Base-by-base conservation (phyloP, 2,797 vertebrate species). In the Sebastes alutus region DNA sequence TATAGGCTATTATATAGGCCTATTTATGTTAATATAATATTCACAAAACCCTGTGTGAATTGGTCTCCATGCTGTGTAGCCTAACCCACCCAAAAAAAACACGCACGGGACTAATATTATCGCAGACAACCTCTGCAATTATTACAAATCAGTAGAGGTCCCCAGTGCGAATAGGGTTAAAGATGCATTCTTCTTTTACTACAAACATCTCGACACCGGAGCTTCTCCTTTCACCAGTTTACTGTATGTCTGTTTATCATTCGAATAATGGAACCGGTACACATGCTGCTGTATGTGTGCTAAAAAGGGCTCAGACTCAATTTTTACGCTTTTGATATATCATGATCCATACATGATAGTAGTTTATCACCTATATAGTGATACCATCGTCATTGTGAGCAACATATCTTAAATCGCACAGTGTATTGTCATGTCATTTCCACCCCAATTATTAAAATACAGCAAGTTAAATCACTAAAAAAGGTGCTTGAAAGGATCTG, bases 111-210 rank as follows among this genome's bases (percentile, higher is more conserved):
- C 16, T 46, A 46, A 2, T 46, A 46, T 46, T 46, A 18, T 46
- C 42, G 3, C 42, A 46, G 16, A 46, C 42, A 0, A 0, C 42
- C 42, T 46, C 0, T 6, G 42, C 42, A 46, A 46, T 46, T 46
- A 46, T 46, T 46, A 46, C 42, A 46, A 46, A 46, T 18, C 16
- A 46, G 0, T 46, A 46, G 16, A 46, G 1, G 42, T 46, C 42
- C 42, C 42, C 42, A 46, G 42, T 18, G 42, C 16, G 16, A 46
- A 46, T 46, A 46, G 29, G 59, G 18, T 61, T 18, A n/a, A 30
- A 35, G n/a, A 63, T 35, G n/a, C 8, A 7, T 23, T 4, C 0
- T 23, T 81, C 6, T 29, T 68, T 60, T 8, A 32, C 29, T 55
- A 67, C 16, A 80, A 25, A 30, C 13, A 62, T 49, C 12, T 38